Evolutionary conservation across 1,140 invertebrate genomes (phyloP).

Genomic region (Eulimnadia texana): DNA sequence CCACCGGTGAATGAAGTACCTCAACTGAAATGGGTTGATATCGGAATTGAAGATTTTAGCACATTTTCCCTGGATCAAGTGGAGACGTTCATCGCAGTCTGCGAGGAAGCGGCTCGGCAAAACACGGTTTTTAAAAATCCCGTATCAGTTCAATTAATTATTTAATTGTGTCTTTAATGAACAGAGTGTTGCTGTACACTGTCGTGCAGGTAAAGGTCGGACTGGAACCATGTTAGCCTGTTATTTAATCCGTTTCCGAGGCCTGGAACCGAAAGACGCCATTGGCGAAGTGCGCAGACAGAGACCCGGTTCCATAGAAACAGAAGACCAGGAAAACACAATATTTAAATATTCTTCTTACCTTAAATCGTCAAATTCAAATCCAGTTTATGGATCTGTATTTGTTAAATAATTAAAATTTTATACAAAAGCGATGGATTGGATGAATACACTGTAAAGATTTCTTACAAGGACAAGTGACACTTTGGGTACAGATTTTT

Average conservation of each 20-base stretch:
- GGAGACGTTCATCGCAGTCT: neutral
- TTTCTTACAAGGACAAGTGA: neutral
- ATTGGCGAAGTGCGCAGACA: neutral
- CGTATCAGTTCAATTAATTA: neutral
- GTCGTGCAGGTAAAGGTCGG: constrained; percentile 93
- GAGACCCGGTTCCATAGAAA: constrained; percentile 3
- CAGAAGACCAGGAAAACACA: neutral
- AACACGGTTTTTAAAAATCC: neutral
- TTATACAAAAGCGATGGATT: neutral
- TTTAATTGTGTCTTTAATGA: neutral
- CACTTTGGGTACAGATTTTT: neutral
- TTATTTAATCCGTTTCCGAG: constrained; percentile 61
- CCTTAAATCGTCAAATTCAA: neutral
- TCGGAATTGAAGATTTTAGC: constrained; percentile 4
- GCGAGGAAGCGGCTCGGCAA: neutral
- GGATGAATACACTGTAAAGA: too few relatives aligned
- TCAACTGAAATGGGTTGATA: neutral
- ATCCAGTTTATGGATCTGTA: neutral
- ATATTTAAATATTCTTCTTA: neutral
- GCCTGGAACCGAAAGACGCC: neutral
- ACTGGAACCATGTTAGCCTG: constrained; percentile 94
- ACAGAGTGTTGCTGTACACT: constrained; percentile 83
- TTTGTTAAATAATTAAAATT: neutral
- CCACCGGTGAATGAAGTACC: neutral
- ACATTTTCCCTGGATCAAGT: constrained; percentile 5